Base-by-base conservation (phyloP, 2,888 invertebrate genomes). In the Anarsia innoxiella region DNA sequence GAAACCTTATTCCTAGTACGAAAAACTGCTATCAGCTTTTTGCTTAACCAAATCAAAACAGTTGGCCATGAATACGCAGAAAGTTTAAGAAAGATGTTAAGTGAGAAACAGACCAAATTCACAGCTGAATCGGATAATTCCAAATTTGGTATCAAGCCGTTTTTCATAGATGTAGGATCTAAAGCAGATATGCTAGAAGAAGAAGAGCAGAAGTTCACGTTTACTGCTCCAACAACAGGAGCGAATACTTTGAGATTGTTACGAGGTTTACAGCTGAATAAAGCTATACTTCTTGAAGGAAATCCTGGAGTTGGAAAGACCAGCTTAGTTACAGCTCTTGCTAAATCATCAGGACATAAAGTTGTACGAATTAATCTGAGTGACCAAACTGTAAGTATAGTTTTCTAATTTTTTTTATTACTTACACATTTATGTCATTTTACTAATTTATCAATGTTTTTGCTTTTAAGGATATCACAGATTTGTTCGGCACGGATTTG, bases 281-380 rank as follows among this genome's bases (percentile, higher is more conserved):
- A 97, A 68, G 96, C 99, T 0, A 90, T 99, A 40, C 87, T 99
- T 36, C 76, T 99, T 11, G 99, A 99, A 85, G 99, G 96, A 1
- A 95, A 96, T 54, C 99, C 99, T 2, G 99, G 99, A 1, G 98
- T 99, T 12, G 99, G 99, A 2, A 99, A 99, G 79, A 99, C 99
- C 0, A 97, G 97, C 51, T 86, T 98, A 37, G 94, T 99, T 1
- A 90, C 92, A 36, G 96, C 96, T 14, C 80, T 99, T 26, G 97
- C 98, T 0, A 91, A 89, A 59, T 89, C 90, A 5, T 90, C 96
- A 1, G 94, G 95, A 1, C 90, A 96, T 66, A 88, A 89, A 59
- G 89, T 99, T 19, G 91, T 96, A 9, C 88, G 99, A 30, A 96
- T 99, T 41, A 99, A 99, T 86, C 87, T 99, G 31, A 99, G 99